phyloP scores from a whole-genome alignment of 2,113 vertebrate species.

The Cisticola juncidis region DNA sequence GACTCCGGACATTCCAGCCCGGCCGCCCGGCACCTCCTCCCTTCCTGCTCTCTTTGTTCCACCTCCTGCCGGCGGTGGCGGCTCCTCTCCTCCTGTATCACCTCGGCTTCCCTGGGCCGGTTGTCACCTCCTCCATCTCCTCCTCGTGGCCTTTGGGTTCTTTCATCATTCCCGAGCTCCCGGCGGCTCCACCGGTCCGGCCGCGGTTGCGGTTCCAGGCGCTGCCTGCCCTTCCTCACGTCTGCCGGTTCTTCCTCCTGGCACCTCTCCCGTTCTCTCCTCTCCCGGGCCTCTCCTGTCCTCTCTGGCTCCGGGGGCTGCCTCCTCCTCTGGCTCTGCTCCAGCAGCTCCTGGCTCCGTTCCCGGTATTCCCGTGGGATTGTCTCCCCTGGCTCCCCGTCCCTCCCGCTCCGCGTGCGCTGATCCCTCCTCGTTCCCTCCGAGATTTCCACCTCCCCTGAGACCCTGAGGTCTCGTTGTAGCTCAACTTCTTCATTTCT shows the following conservation, averaged over 20 bases:
- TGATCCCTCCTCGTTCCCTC: not conserved
- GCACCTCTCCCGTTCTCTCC: not conserved
- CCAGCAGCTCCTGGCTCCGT: not conserved
- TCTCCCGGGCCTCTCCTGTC: not conserved
- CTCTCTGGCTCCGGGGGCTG: not conserved
- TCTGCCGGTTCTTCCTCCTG: not conserved
- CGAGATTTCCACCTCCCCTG: fast-evolving
- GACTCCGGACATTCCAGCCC: fast-evolving
- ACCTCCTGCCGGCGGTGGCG: not conserved
- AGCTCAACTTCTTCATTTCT: not conserved
- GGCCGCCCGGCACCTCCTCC: fast-evolving
- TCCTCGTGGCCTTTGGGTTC: not conserved
- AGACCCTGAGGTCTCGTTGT: not conserved
- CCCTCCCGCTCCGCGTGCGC: fast-evolving
- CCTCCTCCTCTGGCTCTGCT: not conserved
- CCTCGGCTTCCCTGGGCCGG: not conserved
- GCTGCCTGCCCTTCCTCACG: not conserved
- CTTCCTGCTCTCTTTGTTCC: not conserved
- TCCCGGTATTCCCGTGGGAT: not conserved
- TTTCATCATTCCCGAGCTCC: not conserved
- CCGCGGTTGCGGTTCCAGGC: not conserved
- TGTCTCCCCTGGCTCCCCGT: fast-evolving
- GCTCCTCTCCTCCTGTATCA: not conserved
- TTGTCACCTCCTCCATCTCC: not conserved
- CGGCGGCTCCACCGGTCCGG: not conserved